Conservation (phyloP, 2,888 invertebrate genomes). For the Drosophila paranaensis region DNA sequence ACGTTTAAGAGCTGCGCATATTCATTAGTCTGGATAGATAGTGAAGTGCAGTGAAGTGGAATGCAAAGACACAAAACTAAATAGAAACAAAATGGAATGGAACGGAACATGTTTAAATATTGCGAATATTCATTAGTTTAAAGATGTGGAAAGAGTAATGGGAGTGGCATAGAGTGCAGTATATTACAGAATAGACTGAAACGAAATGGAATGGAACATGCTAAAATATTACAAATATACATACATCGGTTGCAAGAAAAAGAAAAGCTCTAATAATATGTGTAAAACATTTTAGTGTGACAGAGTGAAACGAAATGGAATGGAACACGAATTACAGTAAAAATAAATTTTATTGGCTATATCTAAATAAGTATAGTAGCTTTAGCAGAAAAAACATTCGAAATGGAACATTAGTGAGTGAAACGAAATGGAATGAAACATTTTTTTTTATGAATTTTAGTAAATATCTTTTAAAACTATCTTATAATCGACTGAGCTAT, state of each 20-base stretch:
- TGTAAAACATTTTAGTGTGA: no score
- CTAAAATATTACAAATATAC: no score
- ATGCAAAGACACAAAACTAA: no score
- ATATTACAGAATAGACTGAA: neutral
- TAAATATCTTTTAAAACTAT: neutral
- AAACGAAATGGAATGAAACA: conserved; percentile 1
- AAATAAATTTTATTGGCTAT: neutral
- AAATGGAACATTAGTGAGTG: neutral
- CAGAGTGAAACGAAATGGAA: neutral
- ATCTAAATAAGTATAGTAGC: no score
- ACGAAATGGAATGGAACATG: neutral
- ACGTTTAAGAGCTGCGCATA: neutral
- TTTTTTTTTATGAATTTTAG: neutral
- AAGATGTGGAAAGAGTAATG: neutral
- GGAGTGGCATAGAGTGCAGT: no score
- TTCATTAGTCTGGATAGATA: neutral
- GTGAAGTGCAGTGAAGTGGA: no score
- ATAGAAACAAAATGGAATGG: no score
- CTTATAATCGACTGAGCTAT: neutral
- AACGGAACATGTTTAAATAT: neutral
- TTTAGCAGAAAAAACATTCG: neutral
- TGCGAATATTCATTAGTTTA: neutral
- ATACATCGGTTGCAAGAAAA: no score
- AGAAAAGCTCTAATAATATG: no score
- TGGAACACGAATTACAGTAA: neutral